Conservation (phyloP, 2,113 vertebrate genomes). For the Nibea coibor region DNA sequence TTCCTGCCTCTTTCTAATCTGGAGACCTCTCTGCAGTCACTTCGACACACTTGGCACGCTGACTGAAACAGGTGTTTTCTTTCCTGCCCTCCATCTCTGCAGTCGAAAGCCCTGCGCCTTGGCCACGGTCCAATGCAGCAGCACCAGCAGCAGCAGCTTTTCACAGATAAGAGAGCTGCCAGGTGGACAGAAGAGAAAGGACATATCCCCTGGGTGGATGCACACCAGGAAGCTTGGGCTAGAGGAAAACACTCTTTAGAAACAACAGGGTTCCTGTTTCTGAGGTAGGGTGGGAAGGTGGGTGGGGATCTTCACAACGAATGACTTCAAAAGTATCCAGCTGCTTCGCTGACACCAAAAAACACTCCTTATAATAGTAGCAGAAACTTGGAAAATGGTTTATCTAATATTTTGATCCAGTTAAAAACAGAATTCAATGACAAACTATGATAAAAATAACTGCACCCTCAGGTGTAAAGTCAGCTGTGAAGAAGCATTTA, state of each 20-base stretch:
- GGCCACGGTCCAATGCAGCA: conserved; percentile 22
- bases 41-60: conserved; percentile 22
- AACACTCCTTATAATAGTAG: no score
- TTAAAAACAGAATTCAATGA: no score
- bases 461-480: not conserved
- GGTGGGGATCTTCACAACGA: not conserved
- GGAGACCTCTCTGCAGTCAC: not conserved
- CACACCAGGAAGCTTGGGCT: not conserved
- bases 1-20: not conserved
- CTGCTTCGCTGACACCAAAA: no score
- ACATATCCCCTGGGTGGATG: conserved; percentile 67
- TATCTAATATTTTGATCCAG: no score
- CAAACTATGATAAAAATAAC: no score
- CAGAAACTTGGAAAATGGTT: no score
- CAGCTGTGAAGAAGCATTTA: conserved; percentile 20
- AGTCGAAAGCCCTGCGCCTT: conserved; percentile 19
- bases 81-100: conserved; percentile 20
- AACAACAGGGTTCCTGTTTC: conserved; percentile 48
- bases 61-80: conserved; percentile 41
- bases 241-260: conserved; percentile 68
- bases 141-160: conserved; percentile 13
- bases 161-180: conserved; percentile 54
- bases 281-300: conserved; percentile 35
- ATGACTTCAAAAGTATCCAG: not conserved
- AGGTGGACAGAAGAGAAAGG: conserved; percentile 23